Evolutionary conservation across 2,888 invertebrate genomes (phyloP).

Genomic region (Hartigia nigra): DNA sequence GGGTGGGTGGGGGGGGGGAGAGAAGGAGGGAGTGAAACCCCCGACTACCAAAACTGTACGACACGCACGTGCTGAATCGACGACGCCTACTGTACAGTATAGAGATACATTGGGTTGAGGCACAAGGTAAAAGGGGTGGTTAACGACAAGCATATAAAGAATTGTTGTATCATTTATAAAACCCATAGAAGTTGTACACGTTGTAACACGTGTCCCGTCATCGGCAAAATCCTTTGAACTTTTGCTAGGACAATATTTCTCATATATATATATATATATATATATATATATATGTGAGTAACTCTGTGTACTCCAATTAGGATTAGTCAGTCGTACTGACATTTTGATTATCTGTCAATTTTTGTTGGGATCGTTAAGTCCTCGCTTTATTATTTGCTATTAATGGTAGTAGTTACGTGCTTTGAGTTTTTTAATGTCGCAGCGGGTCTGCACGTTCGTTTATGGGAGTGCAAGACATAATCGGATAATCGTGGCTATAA

Average conservation of each 20-base stretch:
- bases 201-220: not conserved
- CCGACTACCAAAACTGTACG: not conserved
- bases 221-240: not conserved
- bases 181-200: not conserved
- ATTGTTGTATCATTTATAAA: not conserved
- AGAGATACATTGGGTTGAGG: not conserved
- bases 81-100: not conserved
- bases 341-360: not conserved
- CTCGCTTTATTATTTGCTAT: not conserved
- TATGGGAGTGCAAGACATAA: not conserved
- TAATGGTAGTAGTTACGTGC: not conserved
- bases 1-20: no score
- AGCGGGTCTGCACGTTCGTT: not conserved
- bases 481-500: conserved; percentile 20
- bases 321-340: no score
- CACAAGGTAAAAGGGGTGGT: not conserved
- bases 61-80: not conserved
- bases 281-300: no score
- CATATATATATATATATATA: not conserved
- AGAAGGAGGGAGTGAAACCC: conserved; percentile 6
- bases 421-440: not conserved
- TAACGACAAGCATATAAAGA: not conserved
- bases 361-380: not conserved
- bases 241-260: no score
- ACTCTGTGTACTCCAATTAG: not conserved